phyloP scores from a whole-genome alignment of 2,113 vertebrate species.

The Trichomycterus rosablanca region DNA sequence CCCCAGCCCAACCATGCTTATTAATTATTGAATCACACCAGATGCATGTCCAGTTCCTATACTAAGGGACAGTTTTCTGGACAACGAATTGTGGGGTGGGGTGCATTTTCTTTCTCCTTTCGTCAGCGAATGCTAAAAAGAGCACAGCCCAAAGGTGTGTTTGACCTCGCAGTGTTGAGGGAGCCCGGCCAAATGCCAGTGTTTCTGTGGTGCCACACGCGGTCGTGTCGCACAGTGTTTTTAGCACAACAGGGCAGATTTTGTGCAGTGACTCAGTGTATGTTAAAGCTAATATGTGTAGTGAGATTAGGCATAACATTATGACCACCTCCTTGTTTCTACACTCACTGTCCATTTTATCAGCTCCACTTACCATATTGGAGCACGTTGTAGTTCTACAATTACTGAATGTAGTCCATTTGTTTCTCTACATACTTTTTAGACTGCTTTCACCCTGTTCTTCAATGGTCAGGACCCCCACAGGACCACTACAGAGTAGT shows the following conservation, averaged over 20 bases:
- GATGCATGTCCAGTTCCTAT: slow-evolving; percentile 50
- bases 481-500: too few species aligned
- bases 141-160: slow-evolving; percentile 38
- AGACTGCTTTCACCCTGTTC: too few species aligned
- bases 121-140: slow-evolving; percentile 38
- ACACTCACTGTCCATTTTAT: too few species aligned
- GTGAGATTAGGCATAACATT: too few species aligned
- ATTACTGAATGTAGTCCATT: too few species aligned
- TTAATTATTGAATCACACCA: slow-evolving; percentile 57
- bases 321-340: too few species aligned
- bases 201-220: neutral
- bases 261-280: slow-evolving; percentile 4
- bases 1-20: slow-evolving; percentile 40
- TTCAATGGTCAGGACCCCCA: too few species aligned
- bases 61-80: slow-evolving; percentile 48
- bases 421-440: too few species aligned
- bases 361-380: too few species aligned
- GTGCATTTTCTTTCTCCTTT: slow-evolving; percentile 33
- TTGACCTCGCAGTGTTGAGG: slow-evolving; percentile 43
- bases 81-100: slow-evolving; percentile 30
- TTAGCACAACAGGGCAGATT: neutral
- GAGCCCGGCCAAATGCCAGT: slow-evolving; percentile 10
- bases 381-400: too few species aligned
- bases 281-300: neutral
- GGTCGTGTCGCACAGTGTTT: slow-evolving; percentile 8